phyloP scores from a whole-genome alignment of 2,797 vertebrate species.

The Pagetopsis macropterus region DNA sequence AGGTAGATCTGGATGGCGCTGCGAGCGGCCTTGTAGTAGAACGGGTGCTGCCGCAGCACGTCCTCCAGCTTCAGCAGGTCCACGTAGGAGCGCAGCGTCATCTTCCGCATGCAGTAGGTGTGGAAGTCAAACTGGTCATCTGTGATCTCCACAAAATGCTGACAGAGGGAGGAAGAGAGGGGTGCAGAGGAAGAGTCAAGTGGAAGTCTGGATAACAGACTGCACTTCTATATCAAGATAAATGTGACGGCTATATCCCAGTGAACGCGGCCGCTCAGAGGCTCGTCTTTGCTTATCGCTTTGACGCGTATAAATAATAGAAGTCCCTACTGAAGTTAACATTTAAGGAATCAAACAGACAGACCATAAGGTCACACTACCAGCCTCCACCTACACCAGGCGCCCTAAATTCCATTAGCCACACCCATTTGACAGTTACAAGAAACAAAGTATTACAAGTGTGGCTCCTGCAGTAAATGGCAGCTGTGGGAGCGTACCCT shows the following conservation, averaged over 20 bases:
- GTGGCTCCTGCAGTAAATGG: neutral
- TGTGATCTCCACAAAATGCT: conserved; percentile 98
- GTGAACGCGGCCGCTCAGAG: neutral
- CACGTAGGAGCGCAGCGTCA: conserved; percentile 94
- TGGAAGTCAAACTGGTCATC: conserved; percentile 98
- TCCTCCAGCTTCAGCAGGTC: conserved; percentile 95
- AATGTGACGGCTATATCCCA: neutral
- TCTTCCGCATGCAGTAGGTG: conserved; percentile 97
- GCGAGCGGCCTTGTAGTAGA: conserved; percentile 93
- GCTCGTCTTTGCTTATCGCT: neutral
- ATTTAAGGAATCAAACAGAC: too few species aligned
- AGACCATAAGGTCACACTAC: too few species aligned
- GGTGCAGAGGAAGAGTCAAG: neutral
- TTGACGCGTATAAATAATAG: too few species aligned
- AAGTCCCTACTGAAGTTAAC: too few species aligned
- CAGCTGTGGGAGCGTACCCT: conserved; percentile 79
- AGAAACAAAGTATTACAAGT: too few species aligned
- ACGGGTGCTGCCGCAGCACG: conserved; percentile 91
- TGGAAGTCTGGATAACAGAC: too few species aligned
- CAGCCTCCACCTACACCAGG: too few species aligned
- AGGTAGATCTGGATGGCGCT: conserved; percentile 94
- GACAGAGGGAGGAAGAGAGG: too few species aligned
- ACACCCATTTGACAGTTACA: too few species aligned
- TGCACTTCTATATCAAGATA: neutral
- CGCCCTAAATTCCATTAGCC: too few species aligned